These are phyloP conservation scores for Falcaria lacertinaria DNA, from an alignment of 2,888 invertebrate species.

Conservation along the genomic window DNA sequence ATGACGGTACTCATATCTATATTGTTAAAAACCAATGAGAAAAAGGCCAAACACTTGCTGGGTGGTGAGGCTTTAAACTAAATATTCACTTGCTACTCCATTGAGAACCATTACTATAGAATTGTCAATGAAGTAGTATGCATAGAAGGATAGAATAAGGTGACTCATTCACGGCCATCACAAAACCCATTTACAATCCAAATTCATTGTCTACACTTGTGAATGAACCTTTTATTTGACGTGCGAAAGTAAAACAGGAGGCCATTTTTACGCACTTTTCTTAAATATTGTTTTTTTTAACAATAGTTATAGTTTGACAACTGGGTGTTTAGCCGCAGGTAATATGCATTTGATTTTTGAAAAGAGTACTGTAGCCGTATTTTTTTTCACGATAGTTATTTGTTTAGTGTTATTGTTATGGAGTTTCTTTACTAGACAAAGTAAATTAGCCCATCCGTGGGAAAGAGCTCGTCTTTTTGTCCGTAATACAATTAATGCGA, in stretches of 20 bases:
- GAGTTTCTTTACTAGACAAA: conserved; percentile 1
- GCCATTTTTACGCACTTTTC: not conserved
- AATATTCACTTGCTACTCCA: not conserved
- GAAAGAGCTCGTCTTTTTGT: not conserved
- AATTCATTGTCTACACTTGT: not conserved
- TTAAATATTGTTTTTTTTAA: not conserved
- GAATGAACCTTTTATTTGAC: not conserved
- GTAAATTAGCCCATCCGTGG: conserved; percentile 1
- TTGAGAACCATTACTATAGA: not conserved
- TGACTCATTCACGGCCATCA: not conserved
- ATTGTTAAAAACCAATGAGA: too few species aligned
- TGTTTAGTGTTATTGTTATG: conserved; percentile 1
- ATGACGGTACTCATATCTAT: too few species aligned
- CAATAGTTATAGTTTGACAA: conserved; percentile 1
- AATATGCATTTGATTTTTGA: not conserved
- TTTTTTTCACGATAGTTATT: not conserved
- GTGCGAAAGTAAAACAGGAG: conserved; percentile 1
- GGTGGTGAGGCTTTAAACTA: too few species aligned
- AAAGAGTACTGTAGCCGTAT: not conserved
- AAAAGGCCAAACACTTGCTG: too few species aligned
- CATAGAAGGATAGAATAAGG: not conserved
- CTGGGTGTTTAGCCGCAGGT: not conserved
- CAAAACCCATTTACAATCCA: not conserved
- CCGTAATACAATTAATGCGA: not conserved
- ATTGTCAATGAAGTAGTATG: not conserved